Base-by-base conservation (phyloP, 2,888 invertebrate genomes). In the Xylota segnis region DNA sequence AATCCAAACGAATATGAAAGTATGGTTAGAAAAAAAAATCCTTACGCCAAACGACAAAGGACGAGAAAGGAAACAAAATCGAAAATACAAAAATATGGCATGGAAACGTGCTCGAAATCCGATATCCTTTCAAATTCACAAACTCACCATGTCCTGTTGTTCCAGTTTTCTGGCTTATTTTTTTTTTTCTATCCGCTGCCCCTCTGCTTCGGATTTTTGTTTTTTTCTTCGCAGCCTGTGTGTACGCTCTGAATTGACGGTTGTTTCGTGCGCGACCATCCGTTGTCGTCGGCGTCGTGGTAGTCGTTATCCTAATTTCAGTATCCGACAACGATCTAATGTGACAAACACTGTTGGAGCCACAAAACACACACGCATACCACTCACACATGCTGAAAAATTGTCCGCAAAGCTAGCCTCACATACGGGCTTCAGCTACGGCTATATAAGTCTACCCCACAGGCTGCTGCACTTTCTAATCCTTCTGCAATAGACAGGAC, bases 61-160 rank as follows among this genome's bases (percentile, higher is more conserved):
- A 79, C 68, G 54, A 75, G 34, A 34, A 9, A 27, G 56, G 32
- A 68, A 61, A 68, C n/a, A 45, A 63, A 61, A 50, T 23, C 37
- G 9, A 70, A 63, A 56, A 66, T 45, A 81, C 74, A 79, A 65
- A 79, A 81, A 75, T 81, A 84, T 86, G 76, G 71, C 76, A 86
- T 76, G 58, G 76, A 82, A 82, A 86, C 82, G 86, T 86, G 86
- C 76, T 61, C 37, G 82, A 86, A 86, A 86, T 86, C 82, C 61
- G 86, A 86, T 86, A 86, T 86, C 86, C 82, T 86, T 81, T 77
- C 54, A 59, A 81, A 84, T 81, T 81, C 81, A 74, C 74, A 78
- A 56, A 74, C 74, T 72, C 58, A 63, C 43, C 68, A 82, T 66
- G 71, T 82, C 86, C 81, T 76, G 76, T 76, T 68, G 76, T 82